Evolutionary conservation across 2,113 vertebrate genomes (phyloP), one percentile per base, ranked within the genome.

Genomic region (Ovis canadensis): DNA sequence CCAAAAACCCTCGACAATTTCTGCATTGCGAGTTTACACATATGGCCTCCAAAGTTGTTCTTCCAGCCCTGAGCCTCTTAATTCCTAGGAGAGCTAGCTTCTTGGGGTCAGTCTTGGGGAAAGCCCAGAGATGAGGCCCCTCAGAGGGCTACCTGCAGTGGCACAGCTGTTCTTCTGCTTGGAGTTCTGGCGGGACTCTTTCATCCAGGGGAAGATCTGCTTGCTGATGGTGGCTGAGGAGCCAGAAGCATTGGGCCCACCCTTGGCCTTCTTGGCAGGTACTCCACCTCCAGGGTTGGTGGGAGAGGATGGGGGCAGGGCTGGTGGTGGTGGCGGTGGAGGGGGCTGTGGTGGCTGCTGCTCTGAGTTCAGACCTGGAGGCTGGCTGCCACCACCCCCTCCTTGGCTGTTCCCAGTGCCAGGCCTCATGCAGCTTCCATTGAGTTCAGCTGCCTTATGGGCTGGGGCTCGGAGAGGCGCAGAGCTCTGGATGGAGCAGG

Each of bases 121-220:
- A 7, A 80, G 25, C 78, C 81, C 31, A 52, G 67, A 45, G 6
- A 11, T 43, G 14, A 23, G 55, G 29, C 55, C 81, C 91, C 27
- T 48, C 50, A 88, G 54, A 97, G 64, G 92, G 93, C 98, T 99
- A 99, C 99, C 99, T 99, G 99, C 98, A 93, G 99, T 97, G 97
- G 99, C 97, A 98, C 99, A 99, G 99, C 97, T 99, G 99, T 98
- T 98, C 99, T 99, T 99, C 98, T 99, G 99, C 98, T 99, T 99
- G 59, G 99, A 98, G 98, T 99, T 99, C 98, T 99, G 99, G 54
- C 99, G 99, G 43, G 99, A 99, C 98, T 99, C 99, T 98, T 99
- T 99, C 99, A 99, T 99, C 99, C 99, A 99, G 54, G 99, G 99
- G 97, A 99, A 99, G 96, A 99, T 99, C 98, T 99, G 99, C 98